Evolutionary conservation across 2,113 vertebrate genomes (phyloP).

Genomic region (Lamprotornis superbus): DNA sequence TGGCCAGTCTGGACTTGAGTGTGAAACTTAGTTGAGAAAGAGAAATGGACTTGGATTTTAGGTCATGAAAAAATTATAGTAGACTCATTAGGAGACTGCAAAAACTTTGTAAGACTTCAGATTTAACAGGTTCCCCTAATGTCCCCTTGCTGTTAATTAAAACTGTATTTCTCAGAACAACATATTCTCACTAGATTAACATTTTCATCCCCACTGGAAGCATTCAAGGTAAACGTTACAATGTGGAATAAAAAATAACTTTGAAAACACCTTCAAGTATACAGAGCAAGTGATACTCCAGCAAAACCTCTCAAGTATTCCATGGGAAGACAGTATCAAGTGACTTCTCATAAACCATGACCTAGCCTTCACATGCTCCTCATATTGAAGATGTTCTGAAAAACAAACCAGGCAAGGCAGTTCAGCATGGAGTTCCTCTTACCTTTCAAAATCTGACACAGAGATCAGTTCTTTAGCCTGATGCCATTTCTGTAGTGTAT

Average conservation of each 20-base stretch:
- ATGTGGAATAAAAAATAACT: neutral
- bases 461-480: neutral
- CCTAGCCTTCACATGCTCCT: neutral
- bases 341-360: conserved; percentile 28
- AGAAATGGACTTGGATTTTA: neutral
- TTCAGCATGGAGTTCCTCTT: neutral
- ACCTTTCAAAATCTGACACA: neutral
- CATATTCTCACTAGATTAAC: neutral
- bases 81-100: neutral
- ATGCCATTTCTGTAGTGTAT: neutral
- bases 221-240: neutral
- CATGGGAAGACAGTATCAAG: conserved; percentile 11
- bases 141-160: neutral
- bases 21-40: neutral
- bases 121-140: neutral
- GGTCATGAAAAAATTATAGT: neutral
- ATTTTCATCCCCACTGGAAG: neutral
- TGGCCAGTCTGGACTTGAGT: neutral
- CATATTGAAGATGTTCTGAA: neutral
- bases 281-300: neutral
- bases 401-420: conserved; percentile 16
- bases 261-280: neutral
- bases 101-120: neutral
- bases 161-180: neutral
- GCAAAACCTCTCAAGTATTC: conserved; percentile 15